Evolutionary conservation across 2,113 vertebrate species (phyloP), one percentile per base, ranked within the genome.

Genomic region (Saiga tatarica): DNA sequence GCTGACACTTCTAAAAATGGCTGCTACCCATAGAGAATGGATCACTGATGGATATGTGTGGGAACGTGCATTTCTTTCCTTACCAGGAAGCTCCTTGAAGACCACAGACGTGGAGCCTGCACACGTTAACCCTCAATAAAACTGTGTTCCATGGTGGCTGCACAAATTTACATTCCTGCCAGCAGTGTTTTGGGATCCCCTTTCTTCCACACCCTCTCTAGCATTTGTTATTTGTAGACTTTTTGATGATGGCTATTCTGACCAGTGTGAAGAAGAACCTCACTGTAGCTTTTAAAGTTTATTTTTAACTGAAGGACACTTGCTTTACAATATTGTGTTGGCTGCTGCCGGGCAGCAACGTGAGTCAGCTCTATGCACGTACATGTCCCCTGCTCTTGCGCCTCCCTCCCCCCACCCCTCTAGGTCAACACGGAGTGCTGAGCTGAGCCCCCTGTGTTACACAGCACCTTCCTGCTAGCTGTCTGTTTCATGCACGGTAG

Each of bases 371-470:
- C 16, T 2, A 5, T 1, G 64, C 17, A 11, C 17, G 5, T 17
- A 36, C 0, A 2, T 5, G 0, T 28, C 59, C 64, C 33, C 33
- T 67, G 8, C 33, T 17, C 33, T n/a, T 67, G 4, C 0, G 33
- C 16, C 7, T 67, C 8, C 33, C 8, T 10, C 33, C 16, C 14
- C 28, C 14, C 60, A 28, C 26, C 3, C 33, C 62, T 64, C 62
- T n/a, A 10, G 33, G 17, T 21, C 64, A 21, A 6, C 64, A 36
- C 9, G 10, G 19, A 71, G 64, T 1, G 4, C n/a, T 11, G 64
- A 36, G n/a, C 19, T 12, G 64, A 71, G 64, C n/a, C 2, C 17
- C n/a, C 17, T 36, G n/a, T 2, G n/a, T 36, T 21, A 71, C n/a
- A 5, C 9, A 2, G 64, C 64, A 21, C n/a, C 64, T 71, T 36